These are phyloP conservation scores for Pampus argenteus DNA, from an alignment of 2,797 vertebrate species.

Conservation along the genomic window DNA sequence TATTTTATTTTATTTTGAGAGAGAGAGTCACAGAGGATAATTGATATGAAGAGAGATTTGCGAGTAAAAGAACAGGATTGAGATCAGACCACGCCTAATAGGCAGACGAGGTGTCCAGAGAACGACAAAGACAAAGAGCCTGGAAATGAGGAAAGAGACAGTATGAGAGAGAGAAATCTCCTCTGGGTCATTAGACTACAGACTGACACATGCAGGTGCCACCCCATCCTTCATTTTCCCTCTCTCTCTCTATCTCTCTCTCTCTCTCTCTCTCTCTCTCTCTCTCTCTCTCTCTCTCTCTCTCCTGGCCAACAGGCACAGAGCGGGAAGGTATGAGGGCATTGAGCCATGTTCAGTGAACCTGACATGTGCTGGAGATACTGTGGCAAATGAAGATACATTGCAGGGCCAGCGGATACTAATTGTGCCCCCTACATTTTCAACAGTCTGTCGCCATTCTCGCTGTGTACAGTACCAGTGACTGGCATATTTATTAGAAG, in stretches of 20 bases:
- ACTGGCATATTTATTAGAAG: conserved; percentile 64
- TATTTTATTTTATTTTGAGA: conserved; percentile 22
- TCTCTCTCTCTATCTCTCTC: conserved; percentile 42
- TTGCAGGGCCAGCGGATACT: conserved; percentile 64
- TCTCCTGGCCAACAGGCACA: conserved; percentile 57
- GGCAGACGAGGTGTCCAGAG: conserved; percentile 33
- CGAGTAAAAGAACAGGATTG: conserved; percentile 42
- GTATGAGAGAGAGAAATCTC: conserved; percentile 46
- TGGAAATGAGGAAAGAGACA: conserved; percentile 33
- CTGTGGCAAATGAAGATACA: conserved; percentile 79
- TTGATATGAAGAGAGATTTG: conserved; percentile 34
- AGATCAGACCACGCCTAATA: conserved; percentile 35
- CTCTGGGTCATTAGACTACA: conserved; percentile 77
- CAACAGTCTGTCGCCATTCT: conserved; percentile 59
- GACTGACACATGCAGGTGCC: conserved; percentile 73
- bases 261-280: conserved; percentile 52
- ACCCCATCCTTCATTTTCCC: conserved; percentile 75
- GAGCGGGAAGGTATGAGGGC: conserved; percentile 47
- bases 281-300: conserved; percentile 29
- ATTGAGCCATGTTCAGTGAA: conserved; percentile 67
- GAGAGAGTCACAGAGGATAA: conserved; percentile 31
- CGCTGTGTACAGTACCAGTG: conserved; percentile 46
- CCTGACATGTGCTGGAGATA: conserved; percentile 73
- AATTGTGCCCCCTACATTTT: conserved; percentile 73
- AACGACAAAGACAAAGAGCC: conserved; percentile 48